Evolutionary conservation across 2,888 invertebrate species (phyloP).

Genomic region (Phyllotreta cruciferae): DNA sequence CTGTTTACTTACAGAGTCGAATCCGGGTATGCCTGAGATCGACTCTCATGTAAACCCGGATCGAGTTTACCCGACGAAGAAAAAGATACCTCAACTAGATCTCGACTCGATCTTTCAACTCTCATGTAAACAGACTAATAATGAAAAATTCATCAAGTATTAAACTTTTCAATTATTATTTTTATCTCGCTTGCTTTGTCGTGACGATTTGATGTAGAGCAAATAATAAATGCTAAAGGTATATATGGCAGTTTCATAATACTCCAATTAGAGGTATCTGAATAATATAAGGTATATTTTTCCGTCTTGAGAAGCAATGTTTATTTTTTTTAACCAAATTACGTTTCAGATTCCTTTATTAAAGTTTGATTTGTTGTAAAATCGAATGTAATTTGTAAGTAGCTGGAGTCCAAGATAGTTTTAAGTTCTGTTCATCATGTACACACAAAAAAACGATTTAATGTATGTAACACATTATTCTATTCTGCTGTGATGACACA

Average conservation of each 20-base stretch:
- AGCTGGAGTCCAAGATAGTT: conserved; percentile 19
- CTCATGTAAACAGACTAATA: no score
- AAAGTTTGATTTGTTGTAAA: conserved; percentile 38
- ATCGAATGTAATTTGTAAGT: conserved; percentile 13
- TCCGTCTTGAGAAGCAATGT: neutral
- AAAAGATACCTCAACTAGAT: no score
- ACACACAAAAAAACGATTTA: conserved; percentile 27
- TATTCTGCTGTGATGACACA: conserved; percentile 42
- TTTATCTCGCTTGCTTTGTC: neutral
- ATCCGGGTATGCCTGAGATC: no score
- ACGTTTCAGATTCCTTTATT: conserved; percentile 13
- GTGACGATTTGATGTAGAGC: neutral
- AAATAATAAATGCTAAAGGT: no score
- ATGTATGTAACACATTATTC: conserved; percentile 29
- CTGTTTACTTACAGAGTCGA: no score
- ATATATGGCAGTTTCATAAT: no score
- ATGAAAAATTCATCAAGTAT: conserved; percentile 1
- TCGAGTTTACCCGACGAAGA: no score
- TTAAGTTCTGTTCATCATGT: conserved; percentile 27
- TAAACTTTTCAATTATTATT: neutral
- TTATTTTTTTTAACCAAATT: conserved; percentile 1
- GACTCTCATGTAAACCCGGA: no score
- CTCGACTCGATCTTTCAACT: neutral
- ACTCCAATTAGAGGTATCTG: neutral
- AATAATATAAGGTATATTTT: conserved; percentile 3